Conservation (phyloP, 2,888 invertebrate species). For the Volucella inanis region DNA sequence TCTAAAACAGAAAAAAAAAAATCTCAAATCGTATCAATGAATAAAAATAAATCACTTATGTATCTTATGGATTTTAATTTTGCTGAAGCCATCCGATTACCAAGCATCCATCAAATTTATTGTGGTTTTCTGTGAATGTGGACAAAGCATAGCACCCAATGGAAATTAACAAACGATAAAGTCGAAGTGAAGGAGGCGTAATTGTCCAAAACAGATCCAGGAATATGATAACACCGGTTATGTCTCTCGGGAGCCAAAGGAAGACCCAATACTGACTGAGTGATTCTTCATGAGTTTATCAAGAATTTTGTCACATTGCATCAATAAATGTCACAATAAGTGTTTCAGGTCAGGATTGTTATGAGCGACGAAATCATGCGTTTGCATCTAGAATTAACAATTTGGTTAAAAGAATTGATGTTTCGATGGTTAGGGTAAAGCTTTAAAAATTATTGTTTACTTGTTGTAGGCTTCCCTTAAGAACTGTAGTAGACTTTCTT, state of each 20-base stretch:
- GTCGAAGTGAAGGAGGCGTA: conserved; percentile 49
- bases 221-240: conserved; percentile 20
- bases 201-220: conserved; percentile 63
- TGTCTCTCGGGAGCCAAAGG: conserved; percentile 27
- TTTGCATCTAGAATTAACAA: conserved; percentile 10
- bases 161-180: conserved; percentile 40
- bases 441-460: too few relatives aligned
- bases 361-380: conserved; percentile 38
- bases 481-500: too few relatives aligned
- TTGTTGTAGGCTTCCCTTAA: too few relatives aligned
- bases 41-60: conserved; percentile 52
- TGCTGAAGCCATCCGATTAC: conserved; percentile 53
- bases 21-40: conserved; percentile 48
- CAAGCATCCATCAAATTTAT: conserved; percentile 68
- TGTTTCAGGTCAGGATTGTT: conserved; percentile 41
- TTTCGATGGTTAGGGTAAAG: too few relatives aligned
- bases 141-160: conserved; percentile 60
- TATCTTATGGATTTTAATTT: conserved; percentile 50
- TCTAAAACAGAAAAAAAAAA: conserved; percentile 30
- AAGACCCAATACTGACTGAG: conserved; percentile 30
- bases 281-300: conserved; percentile 70
- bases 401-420: too few relatives aligned
- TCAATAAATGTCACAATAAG: conserved; percentile 70
- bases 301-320: conserved; percentile 70
- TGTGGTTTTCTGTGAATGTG: conserved; percentile 54